Conservation (phyloP, 2,888 invertebrate species). For the Caprella mutica region DNA sequence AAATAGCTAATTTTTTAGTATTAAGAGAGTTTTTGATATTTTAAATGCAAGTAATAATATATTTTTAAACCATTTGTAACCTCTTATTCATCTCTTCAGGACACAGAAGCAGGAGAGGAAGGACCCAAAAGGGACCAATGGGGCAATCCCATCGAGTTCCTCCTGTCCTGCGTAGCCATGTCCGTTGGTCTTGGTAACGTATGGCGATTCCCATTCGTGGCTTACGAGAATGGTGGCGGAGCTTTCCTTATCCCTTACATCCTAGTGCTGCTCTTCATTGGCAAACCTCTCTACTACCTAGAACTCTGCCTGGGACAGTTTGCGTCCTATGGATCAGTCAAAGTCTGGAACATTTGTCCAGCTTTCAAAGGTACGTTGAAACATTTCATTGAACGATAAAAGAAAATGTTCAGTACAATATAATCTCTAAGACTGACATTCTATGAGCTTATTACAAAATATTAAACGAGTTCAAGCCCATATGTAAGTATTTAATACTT, state of each 20-base stretch:
- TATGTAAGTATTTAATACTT: too few relatives aligned
- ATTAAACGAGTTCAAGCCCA: too few relatives aligned
- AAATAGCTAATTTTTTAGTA: too few relatives aligned
- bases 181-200: constrained; percentile 57
- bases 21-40: too few relatives aligned
- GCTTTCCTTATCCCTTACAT: constrained; percentile 57
- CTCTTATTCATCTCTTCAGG: too few relatives aligned
- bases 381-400: too few relatives aligned
- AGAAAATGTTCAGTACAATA: too few relatives aligned
- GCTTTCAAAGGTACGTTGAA: constrained; percentile 28
- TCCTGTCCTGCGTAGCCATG: constrained; percentile 60
- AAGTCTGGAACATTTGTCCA: constrained; percentile 38
- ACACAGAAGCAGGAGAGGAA: too few relatives aligned
- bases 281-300: constrained; percentile 65
- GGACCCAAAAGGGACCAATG: constrained; percentile 41
- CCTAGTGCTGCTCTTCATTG: constrained; percentile 50
- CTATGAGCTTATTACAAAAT: too few relatives aligned
- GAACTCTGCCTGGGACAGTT: constrained; percentile 76
- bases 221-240: constrained; percentile 35
- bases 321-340: constrained; percentile 63
- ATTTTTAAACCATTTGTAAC: too few relatives aligned
- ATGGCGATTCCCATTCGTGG: constrained; percentile 37
- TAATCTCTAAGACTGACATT: too few relatives aligned
- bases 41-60: too few relatives aligned
- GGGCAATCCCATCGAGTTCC: constrained; percentile 52